Evolutionary conservation across 2,888 invertebrate species (phyloP), one percentile per base, ranked within the genome.

Genomic region (Spodoptera littoralis): DNA sequence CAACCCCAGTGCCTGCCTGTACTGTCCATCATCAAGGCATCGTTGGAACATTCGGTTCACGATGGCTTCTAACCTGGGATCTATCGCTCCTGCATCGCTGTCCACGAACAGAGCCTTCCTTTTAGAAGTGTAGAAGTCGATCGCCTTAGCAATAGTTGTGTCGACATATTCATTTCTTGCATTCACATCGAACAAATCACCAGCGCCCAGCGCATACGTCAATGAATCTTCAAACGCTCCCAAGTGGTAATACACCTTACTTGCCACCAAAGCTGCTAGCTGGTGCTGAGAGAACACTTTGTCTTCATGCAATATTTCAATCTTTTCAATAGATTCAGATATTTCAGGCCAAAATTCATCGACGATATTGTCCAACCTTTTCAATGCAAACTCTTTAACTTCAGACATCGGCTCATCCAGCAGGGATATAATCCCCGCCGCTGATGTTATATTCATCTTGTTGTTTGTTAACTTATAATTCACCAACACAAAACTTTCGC

Each of bases 311-410:
- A 99, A 95, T 88, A 98, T 98, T 95, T 99, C 99, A 84, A 99
- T 99, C 94, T 99, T 99, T 85, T 98, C 98, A 81, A 99, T 98
- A 12, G 99, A 98, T 92, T 99, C 99, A 0, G 99, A 99, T 81
- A 99, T 99, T 95, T 99, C 99, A 9, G 99, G 98, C 99, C 99
- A 99, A 94, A 99, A 99, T 88, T 98, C 98, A 90, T 99, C 98
- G 1, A 99, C 99, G 83, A 99, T 98, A 85, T 96, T 96, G 92
- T 99, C 98, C 82, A 99, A 95, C 88, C 99, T 98, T 85, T 97
- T 97, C 82, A 99, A 92, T 13, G 99, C 99, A 89, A 99, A 99
- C 30, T 98, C 97, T 93, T 99, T 98, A 64, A 99, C 95, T 92
- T 99, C 98, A 12, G 98, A 96, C 95, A 98, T 97, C 56, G 98